Base-by-base conservation (phyloP, 2,113 vertebrate species). In the Anthoscopus minutus region DNA sequence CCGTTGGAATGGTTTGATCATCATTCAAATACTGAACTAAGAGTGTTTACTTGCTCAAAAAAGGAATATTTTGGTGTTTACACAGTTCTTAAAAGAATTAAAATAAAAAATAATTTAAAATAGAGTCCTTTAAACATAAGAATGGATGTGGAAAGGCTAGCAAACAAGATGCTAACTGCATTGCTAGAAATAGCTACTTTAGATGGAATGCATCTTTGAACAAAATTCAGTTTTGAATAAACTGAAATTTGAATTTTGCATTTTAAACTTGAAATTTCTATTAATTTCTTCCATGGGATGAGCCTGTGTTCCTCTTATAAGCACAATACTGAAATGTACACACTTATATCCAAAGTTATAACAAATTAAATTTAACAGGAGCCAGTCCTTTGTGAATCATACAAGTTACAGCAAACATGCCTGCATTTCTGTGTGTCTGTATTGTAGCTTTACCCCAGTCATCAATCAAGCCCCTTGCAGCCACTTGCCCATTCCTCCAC, bases 51-150 rank as follows among this genome's bases (percentile, higher is more conserved):
- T 61, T 61, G 8, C 18, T 22, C 35, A 88, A 19, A 94, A 87
- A 80, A 53, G 87, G n/a, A 93, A 80, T 87, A 93, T 72, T 84
- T 92, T 87, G 77, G 65, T 16, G 8, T 80, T 85, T 30, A 35
- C 6, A 0, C 2, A 14, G 11, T 51, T 73, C 33, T 38, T 30
- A 15, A 72, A 65, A 79, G 66, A 44, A 51, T 15, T 23, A 19
- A 44, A 5, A 21, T 16, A 44, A 47, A 78, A 88, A 22, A 22
- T 13, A 45, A 13, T 14, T 4, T 6, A 73, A 69, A 83, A 42
- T 10, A 48, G 6, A 76, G 18, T 9, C 4, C 33, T 80, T 87
- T 87, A 64, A 91, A 71, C 12, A 65, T 9, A 76, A 5, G 16
- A 85, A 81, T 33, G 11, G 87, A 6, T 35, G 6, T 10, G 8